Conservation (phyloP, 1,140 invertebrate genomes). For the Pentalonia nigronervosa region DNA sequence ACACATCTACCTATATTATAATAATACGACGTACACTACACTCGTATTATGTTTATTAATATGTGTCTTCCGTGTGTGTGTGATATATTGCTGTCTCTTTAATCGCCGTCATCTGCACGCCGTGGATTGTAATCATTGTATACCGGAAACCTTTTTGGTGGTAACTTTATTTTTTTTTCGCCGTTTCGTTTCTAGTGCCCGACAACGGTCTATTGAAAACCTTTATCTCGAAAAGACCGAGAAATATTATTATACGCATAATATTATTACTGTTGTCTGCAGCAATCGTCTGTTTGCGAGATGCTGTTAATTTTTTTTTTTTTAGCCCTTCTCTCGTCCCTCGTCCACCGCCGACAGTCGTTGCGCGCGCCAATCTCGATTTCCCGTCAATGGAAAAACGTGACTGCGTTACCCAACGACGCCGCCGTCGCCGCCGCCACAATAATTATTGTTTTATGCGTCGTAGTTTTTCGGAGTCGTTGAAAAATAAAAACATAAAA, state of each 20-base stretch:
- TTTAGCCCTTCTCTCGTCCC: background rate
- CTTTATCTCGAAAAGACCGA: background rate
- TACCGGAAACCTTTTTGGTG: conserved; percentile 13
- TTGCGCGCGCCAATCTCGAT: background rate
- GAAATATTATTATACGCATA: background rate
- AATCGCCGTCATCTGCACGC: background rate
- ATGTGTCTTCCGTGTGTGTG: background rate
- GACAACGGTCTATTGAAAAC: background rate
- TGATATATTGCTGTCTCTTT: background rate
- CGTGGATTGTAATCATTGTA: background rate
- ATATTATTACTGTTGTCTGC: background rate
- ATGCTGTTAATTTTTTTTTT: background rate
- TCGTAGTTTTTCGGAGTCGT: background rate
- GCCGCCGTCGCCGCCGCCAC: background rate
- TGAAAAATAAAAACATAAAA: background rate
- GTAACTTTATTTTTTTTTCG: background rate
- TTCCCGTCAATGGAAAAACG: conserved; percentile 48
- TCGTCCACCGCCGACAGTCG: no score
- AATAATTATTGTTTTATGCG: background rate
- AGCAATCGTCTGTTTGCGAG: background rate
- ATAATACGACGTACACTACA: background rate
- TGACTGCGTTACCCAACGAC: conserved; percentile 33
- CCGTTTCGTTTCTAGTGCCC: no score
- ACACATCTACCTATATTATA: background rate
- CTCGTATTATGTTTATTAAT: background rate